Percentiles rank a stretch among this genome's conserved stretches.
phyloP scores from a whole-genome alignment of 2,797 vertebrate species.

The Ataeniobius toweri region DNA sequence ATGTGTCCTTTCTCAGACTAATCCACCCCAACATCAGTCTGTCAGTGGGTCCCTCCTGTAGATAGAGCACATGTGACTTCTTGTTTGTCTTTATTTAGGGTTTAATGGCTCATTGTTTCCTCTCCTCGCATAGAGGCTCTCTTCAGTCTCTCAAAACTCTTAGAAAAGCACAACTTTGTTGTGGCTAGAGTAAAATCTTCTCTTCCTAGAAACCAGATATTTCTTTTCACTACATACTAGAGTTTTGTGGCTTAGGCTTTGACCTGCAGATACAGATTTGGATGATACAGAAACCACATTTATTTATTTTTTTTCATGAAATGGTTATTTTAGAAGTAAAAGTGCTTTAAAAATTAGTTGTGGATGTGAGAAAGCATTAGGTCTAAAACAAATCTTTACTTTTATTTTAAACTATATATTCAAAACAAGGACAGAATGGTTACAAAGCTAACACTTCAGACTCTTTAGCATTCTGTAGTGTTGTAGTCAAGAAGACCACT shows the following conservation, averaged over 20 bases:
- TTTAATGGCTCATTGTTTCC: background rate
- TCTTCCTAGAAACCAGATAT: background rate
- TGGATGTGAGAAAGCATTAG: background rate
- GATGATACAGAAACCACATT: background rate
- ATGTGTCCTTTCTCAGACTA: background rate
- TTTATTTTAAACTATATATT: background rate
- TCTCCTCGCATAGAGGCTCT: background rate
- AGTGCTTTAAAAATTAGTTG: background rate
- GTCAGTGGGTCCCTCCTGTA: background rate
- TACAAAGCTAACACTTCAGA: background rate
- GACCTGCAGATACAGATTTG: background rate
- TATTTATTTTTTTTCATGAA: background rate
- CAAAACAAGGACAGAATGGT: background rate
- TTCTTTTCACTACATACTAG: background rate
- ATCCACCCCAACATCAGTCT: constrained; percentile 1
- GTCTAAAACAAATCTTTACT: background rate
- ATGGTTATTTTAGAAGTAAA: background rate
- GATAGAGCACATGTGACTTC: constrained; percentile 1
- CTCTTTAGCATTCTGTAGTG: background rate
- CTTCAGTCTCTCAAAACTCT: background rate
- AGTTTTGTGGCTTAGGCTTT: background rate
- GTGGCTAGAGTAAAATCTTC: background rate
- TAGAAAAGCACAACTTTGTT: background rate
- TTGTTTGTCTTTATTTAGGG: constrained; percentile 9
- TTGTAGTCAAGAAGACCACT: background rate